These are phyloP conservation scores for Andrena camellia DNA, from an alignment of 2,888 invertebrate genomes.

Conservation along the genomic window DNA sequence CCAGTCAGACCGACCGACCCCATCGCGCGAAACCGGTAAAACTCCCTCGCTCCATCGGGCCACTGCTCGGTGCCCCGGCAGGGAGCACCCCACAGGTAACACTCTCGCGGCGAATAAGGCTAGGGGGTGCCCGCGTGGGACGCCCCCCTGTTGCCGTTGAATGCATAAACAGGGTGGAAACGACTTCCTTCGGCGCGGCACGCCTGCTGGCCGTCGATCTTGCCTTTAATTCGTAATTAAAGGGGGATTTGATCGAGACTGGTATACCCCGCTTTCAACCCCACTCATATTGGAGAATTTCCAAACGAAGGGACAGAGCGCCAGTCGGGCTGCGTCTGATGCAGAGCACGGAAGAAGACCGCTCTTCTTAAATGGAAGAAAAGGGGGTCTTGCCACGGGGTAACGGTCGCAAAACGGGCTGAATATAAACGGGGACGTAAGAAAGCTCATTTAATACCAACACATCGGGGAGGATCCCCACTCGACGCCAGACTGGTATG, in stretches of 20 bases:
- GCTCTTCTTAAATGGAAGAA: too few species aligned
- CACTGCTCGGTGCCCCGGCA: constrained; percentile 6
- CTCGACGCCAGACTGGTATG: constrained; percentile 26
- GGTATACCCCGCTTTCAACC: background rate
- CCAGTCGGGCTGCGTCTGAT: background rate
- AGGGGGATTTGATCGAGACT: background rate
- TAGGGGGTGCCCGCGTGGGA: constrained; percentile 6
- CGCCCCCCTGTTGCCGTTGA: constrained; percentile 1
- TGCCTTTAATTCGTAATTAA: constrained; percentile 39
- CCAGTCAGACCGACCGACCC: constrained; percentile 74
- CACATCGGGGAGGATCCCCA: constrained; percentile 56
- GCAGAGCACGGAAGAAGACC: background rate
- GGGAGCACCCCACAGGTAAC: constrained; percentile 48
- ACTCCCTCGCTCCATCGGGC: constrained; percentile 22
- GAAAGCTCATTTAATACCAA: constrained; percentile 66
- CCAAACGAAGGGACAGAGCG: background rate
- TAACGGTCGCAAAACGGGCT: background rate
- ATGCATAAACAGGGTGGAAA: constrained; percentile 28
- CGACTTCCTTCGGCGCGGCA: constrained; percentile 33
- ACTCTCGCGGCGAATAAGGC: background rate
- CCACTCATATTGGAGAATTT: background rate
- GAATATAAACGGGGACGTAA: constrained; percentile 25
- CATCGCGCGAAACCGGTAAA: constrained; percentile 64
- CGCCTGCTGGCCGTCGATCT: constrained; percentile 1
- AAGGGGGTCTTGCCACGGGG: constrained; percentile 2